A percentile compares a stretch with the other conserved stretches of the same genome.
Conservation (phyloP, 2,113 vertebrate genomes). For the Notothenia rossii region DNA sequence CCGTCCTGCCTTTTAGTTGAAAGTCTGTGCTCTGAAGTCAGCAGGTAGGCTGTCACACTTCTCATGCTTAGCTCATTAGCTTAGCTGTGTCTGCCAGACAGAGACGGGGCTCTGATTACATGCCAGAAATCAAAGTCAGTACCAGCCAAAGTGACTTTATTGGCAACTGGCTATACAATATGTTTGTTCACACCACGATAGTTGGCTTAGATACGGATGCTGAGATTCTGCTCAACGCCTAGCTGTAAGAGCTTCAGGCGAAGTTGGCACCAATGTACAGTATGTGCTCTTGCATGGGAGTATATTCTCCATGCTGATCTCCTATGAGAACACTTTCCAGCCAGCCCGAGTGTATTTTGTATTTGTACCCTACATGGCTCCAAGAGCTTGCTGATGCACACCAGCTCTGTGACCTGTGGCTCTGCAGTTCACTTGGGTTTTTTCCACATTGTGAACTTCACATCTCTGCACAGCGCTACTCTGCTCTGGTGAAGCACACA, state of each 20-base stretch:
- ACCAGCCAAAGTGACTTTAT: slow-evolving; percentile 67
- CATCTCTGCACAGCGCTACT: not conserved
- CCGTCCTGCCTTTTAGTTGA: slow-evolving; percentile 52
- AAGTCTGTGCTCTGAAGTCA: slow-evolving; percentile 61
- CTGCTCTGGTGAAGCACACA: slow-evolving; percentile 3
- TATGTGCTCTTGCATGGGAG: slow-evolving; percentile 14
- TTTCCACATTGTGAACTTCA: not conserved
- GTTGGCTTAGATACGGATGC: slow-evolving; percentile 54
- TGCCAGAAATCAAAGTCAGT: slow-evolving; percentile 65
- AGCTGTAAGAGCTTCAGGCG: slow-evolving; percentile 48
- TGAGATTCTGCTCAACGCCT: slow-evolving; percentile 43
- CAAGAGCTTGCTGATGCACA: not conserved
- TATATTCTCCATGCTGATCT: slow-evolving; percentile 18
- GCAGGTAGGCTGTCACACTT: slow-evolving; percentile 75
- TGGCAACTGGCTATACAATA: slow-evolving; percentile 52
- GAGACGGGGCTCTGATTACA: slow-evolving; percentile 55
- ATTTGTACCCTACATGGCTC: not conserved
- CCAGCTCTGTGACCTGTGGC: slow-evolving; percentile 26
- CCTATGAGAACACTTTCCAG: slow-evolving; percentile 23
- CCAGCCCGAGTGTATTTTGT: slow-evolving; percentile 19
- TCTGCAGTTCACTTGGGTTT: slow-evolving; percentile 11
- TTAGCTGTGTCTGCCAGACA: slow-evolving; percentile 54
- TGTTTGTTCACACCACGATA: slow-evolving; percentile 61
- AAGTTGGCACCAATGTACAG: slow-evolving; percentile 44
- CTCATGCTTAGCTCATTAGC: slow-evolving; percentile 70